Base-by-base conservation (phyloP, 2,888 invertebrate genomes). In the Shargacucullia verbasci region DNA sequence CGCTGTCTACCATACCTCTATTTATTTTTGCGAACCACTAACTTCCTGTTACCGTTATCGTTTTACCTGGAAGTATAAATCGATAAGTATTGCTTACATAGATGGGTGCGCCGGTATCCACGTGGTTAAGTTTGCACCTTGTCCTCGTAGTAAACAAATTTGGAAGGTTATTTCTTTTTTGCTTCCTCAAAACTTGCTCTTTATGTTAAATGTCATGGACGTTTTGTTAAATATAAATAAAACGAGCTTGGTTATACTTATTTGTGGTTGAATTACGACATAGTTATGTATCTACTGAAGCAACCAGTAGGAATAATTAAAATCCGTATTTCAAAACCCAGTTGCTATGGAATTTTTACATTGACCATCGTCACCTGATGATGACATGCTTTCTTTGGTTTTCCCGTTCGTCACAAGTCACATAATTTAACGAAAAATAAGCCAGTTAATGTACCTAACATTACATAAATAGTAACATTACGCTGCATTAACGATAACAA, bases 31-130 rank as follows among this genome's bases (percentile, higher is more conserved):
- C 55, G 44, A 66, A 76, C 46, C 61, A 65, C 65, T 39, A 56
- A 69, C 71, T 76, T 76, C 78, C 71, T 75, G 79, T 67, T 72
- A 73, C 70, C 62, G 55, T 67, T 72, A 75, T 72, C 65, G 25
- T 52, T 49, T 71, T 79, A 73, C 77, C 56, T 49, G 47, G 75
- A 71, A 80, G 47, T 66, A 59, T 41, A 45, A 54, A 62, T 65
- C 60, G 60, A 66, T 57, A 70, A 70, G 65, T 58, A 37, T 46
- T 52, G 59, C 49, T 47, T 56, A 53, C 54, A 46, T 52, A 34
- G 52, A 44, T 69, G 69, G 69, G 62, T 63, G 68, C 54, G 73
- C 56, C 53, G 1, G n/a, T 44, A 20, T 29, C 45, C 70, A 59
- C 65, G 48, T 62, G 64, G 7, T 1, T 9, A 29, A 29, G 50